These are phyloP conservation scores for Archips crataeganus DNA, from an alignment of 2,888 invertebrate genomes.

Conservation along the genomic window DNA sequence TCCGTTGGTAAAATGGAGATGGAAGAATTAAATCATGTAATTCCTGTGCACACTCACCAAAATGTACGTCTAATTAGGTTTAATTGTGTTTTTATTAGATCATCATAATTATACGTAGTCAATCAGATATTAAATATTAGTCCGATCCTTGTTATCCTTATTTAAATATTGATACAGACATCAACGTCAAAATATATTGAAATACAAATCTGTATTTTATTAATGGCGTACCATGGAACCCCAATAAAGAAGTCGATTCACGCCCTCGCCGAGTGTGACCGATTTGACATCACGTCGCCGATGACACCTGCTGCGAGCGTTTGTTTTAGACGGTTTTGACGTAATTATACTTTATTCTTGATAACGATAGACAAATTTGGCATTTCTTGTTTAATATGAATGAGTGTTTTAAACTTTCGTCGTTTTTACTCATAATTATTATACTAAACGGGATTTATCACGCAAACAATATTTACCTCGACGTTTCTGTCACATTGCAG, in stretches of 20 bases:
- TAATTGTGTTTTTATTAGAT: not conserved
- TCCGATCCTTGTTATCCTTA: not conserved
- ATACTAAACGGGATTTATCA: too few relatives aligned
- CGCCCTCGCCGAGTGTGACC: constrained; percentile 62
- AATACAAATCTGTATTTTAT: constrained; percentile 15
- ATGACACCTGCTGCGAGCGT: constrained; percentile 71
- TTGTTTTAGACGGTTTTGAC: constrained; percentile 57
- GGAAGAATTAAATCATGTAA: too few relatives aligned
- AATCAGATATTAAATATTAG: too few relatives aligned
- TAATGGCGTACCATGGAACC: constrained; percentile 51
- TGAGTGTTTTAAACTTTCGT: too few relatives aligned
- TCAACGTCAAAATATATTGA: constrained; percentile 24
- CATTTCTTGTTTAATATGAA: too few relatives aligned
- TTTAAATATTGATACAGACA: constrained; percentile 20
- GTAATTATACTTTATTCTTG: not conserved
- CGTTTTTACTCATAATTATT: too few relatives aligned
- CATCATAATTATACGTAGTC: too few relatives aligned
- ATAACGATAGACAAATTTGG: not conserved
- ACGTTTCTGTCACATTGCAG: too few relatives aligned
- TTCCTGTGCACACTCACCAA: too few relatives aligned
- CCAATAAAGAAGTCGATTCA: constrained; percentile 63
- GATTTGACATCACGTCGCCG: constrained; percentile 65
- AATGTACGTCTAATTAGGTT: not conserved
- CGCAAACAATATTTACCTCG: too few relatives aligned
- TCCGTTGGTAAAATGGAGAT: too few relatives aligned